Evolutionary conservation across 30 jellyfish, hydroid and myxozoan species (phyloP), one percentile per base, ranked within the genome.

Genomic region (Aurelia aurita): DNA sequence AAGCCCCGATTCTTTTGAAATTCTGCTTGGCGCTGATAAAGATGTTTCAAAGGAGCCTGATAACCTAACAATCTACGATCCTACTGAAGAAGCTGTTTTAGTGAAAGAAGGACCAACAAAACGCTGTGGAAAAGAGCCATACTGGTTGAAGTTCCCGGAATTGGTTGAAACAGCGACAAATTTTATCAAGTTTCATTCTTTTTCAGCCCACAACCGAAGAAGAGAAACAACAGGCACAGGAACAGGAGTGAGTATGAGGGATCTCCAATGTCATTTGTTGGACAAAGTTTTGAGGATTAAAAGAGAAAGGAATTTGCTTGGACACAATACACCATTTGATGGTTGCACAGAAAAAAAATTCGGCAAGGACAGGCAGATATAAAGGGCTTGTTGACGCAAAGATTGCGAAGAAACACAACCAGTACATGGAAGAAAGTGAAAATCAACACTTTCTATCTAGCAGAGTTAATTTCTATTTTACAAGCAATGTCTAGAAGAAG

Each of bases 171-270:
- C 43, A 32, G 80, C 80, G n/a, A 69, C 80, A 7, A 69, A 69
- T 18, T 69, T 69, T 63, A 69, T 69, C 31, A 69, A 69, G 80
- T 25, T 44, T 7, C 80, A 69, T 32, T 69, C 80, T 69, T 69
- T 69, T 19, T 69, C 80, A 26, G 80, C 80, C 21, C 62, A 69
- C 62, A 29, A 29, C 59, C 21, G 80, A 21, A 18, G 80, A 32
- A 22, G 59, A 69, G 80, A 69, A 44, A 69, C 67, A 12, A 29
- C 80, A 32, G 59, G 59, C 23, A 69, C 80, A 13, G 29, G 80
- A 32, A 69, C 59, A 19, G 80, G 80, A 44, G 80, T 69, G 32
- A 69, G 63, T 25, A 9, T 69, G 44, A 1, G 25, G 7, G 64
- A 53, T 53, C 19, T 25, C 9, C 43, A 16, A 22, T 1, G 21